Conservation (phyloP, 1,140 invertebrate species). For the honey bee (Apis mellifera) region Amel_HAv3.1 CM009933.2:8226001-8226500, state of each 20-base stretch:
- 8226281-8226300: slow-evolving; percentile 37
- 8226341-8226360: slow-evolving; percentile 19
- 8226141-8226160: not conserved
- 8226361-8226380: slow-evolving; percentile 26
- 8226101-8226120: not conserved
- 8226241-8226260: slow-evolving; percentile 34
- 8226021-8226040: not conserved
- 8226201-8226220: not conserved
- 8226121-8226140: not conserved
- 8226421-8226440: not conserved
- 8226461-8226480: not conserved
- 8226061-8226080: not conserved
- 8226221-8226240: slow-evolving; percentile 1
- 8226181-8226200: slow-evolving; percentile 18
- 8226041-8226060: not conserved
- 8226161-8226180: not conserved
- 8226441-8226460: not conserved
- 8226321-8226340: not conserved
- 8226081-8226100: not conserved
- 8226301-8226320: slow-evolving; percentile 28
- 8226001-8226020: not conserved
- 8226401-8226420: not conserved
- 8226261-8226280: slow-evolving; percentile 21
- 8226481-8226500: not conserved
- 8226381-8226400: not conserved